Conservation (phyloP, 2,113 vertebrate genomes). For the Dicrurus megarhynchus region DNA sequence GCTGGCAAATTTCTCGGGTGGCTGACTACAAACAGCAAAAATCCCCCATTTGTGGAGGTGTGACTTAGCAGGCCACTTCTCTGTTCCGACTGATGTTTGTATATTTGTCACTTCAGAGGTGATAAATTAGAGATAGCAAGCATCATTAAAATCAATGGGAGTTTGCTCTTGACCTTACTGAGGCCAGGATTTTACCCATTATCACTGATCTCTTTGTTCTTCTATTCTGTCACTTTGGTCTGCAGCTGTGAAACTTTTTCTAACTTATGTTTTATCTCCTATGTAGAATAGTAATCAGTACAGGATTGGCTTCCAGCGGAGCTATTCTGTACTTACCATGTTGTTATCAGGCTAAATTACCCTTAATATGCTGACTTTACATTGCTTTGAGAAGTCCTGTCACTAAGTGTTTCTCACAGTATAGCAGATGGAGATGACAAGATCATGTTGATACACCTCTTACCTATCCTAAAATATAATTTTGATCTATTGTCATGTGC, state of each 20-base stretch:
- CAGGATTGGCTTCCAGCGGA: conserved; percentile 38
- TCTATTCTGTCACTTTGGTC: conserved; percentile 29
- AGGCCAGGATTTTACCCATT: conserved; percentile 24
- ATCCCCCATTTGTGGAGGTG: background rate
- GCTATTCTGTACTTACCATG: background rate
- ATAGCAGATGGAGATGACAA: background rate
- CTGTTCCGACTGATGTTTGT: conserved; percentile 14
- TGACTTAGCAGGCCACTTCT: background rate
- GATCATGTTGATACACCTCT: background rate
- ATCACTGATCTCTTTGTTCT: conserved; percentile 26
- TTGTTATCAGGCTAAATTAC: conserved; percentile 40
- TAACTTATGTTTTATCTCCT: conserved; percentile 29
- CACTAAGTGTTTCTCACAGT: background rate
- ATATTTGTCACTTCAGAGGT: conserved; percentile 22
- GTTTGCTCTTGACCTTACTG: conserved; percentile 36
- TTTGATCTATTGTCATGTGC: background rate
- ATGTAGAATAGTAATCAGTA: conserved; percentile 28
- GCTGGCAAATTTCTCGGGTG: conserved; percentile 11
- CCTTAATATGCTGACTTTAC: conserved; percentile 1
- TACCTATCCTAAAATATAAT: background rate
- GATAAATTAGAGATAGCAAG: conserved; percentile 31
- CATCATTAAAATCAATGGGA: conserved; percentile 31
- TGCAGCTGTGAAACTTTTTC: conserved; percentile 48
- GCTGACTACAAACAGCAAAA: background rate
- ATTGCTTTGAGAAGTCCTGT: background rate